Percentiles rank a stretch among this genome's conserved stretches.
These are phyloP conservation scores for Mesocricetus auratus DNA, from an alignment of 2,113 vertebrate genomes.

Conservation along the genomic window DNA sequence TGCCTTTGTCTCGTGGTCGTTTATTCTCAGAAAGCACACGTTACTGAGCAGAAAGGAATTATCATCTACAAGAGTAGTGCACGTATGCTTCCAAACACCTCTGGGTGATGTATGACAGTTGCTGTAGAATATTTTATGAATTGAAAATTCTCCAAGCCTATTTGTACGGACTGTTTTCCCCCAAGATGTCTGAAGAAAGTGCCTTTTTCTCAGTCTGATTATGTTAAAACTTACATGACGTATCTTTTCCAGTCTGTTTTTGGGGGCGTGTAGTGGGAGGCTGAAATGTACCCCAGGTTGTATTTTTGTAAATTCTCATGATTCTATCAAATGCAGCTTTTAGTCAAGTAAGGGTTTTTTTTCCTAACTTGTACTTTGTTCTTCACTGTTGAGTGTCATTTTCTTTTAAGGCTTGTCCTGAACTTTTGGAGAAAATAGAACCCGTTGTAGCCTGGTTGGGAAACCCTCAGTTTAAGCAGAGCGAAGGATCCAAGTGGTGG, in stretches of 20 bases:
- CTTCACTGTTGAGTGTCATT: not conserved
- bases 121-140: not conserved
- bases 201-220: not conserved
- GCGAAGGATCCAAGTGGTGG: constrained; percentile 7
- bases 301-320: not conserved
- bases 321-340: not conserved
- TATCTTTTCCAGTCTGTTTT: not conserved
- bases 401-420: not conserved
- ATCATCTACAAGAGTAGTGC: not conserved
- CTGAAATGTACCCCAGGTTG: not conserved
- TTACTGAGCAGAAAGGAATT: not conserved
- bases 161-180: not conserved
- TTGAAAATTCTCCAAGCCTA: not conserved
- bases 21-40: not conserved
- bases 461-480: not conserved
- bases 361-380: constrained; percentile 26
- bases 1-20: not conserved
- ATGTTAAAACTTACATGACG: not conserved
- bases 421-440: not conserved
- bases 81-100: not conserved
- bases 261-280: not conserved
- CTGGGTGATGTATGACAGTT: not conserved
- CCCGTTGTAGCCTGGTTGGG: not conserved
- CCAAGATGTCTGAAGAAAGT: not conserved
- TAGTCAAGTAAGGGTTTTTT: constrained; percentile 13